These are phyloP conservation scores for Prostheceraeus crozeri DNA, from an alignment of 2,888 invertebrate species.

Conservation along the genomic window DNA sequence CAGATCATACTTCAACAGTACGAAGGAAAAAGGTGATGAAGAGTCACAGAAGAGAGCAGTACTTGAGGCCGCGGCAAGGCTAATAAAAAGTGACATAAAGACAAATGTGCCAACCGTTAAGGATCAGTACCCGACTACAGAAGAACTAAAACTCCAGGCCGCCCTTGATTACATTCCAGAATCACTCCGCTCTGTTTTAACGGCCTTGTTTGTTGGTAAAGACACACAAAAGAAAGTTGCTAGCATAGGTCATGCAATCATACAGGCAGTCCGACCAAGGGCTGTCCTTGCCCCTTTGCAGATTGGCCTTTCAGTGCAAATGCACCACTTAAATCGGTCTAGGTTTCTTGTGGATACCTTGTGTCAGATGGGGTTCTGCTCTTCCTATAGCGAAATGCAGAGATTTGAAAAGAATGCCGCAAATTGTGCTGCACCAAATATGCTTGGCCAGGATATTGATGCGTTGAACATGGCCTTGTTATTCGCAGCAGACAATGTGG, in stretches of 20 bases:
- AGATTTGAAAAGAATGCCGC: constrained; percentile 39
- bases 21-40: no score
- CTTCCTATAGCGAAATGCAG: constrained; percentile 42
- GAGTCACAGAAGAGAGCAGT: constrained; percentile 31
- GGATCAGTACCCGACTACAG: constrained; percentile 9
- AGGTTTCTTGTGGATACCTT: constrained; percentile 43
- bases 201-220: constrained; percentile 32
- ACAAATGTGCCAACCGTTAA: constrained; percentile 13
- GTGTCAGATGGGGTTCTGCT: constrained; percentile 42
- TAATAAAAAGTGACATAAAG: constrained; percentile 29
- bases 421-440: constrained; percentile 36
- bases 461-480: constrained; percentile 40
- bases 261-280: constrained; percentile 42
- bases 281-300: constrained; percentile 42
- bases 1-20: no score
- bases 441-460: constrained; percentile 31
- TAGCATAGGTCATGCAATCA: constrained; percentile 43
- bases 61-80: constrained; percentile 20
- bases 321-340: constrained; percentile 43
- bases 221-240: constrained; percentile 37
- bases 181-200: constrained; percentile 37
- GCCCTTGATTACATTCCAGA: constrained; percentile 37
- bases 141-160: constrained; percentile 9
- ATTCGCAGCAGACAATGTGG: constrained; percentile 45
- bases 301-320: constrained; percentile 42